Base-by-base conservation (phyloP, 2,888 invertebrate species). In the Ptychoptera albimana region DNA sequence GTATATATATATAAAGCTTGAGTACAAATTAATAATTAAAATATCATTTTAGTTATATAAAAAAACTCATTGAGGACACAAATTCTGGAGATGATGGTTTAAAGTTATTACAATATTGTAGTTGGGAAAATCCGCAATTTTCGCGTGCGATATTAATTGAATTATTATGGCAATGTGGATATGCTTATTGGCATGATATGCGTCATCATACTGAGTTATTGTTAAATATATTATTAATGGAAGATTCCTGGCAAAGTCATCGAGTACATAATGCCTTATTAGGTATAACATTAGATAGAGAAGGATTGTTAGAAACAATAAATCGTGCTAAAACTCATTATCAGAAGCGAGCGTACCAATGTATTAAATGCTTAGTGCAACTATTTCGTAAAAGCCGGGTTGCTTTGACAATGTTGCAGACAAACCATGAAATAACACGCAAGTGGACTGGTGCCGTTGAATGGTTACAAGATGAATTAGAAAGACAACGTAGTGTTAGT, bases 101-200 rank as follows among this genome's bases (percentile, higher is more conserved):
- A 38, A 82, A 88, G 59, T 68, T 96, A 48, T 67, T 96, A 34
- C 87, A 93, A 70, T 96, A 87, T 67, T 81, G 92, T 63, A 88
- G 89, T 58, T 96, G 94, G 94, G 96, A 96, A 66, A 93, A 96
- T 69, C 89, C 91, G 16, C 82, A 82, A 53, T 89, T 94, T 68
- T 93, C 93, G 30, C 80, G 87, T 50, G 77, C 79, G 13, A 87
- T 92, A 40, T 74, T 96, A 34, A 80, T 84, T 38, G 94, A 96
- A 68, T 68, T 96, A 37, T 69, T 96, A 46, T 92, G 92, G 89
- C 87, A 92, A 63, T 79, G 82, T 51, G 76, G 79, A 5, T 79
- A 75, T 53, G 88, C 92, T 2, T 94, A 91, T 66, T 89, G 92
- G 52, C 91, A 93, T 61, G 96, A 96, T 64, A 72, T 96, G 60